Conservation (phyloP, 2,888 invertebrate species). For the Campoplex nolae region DNA sequence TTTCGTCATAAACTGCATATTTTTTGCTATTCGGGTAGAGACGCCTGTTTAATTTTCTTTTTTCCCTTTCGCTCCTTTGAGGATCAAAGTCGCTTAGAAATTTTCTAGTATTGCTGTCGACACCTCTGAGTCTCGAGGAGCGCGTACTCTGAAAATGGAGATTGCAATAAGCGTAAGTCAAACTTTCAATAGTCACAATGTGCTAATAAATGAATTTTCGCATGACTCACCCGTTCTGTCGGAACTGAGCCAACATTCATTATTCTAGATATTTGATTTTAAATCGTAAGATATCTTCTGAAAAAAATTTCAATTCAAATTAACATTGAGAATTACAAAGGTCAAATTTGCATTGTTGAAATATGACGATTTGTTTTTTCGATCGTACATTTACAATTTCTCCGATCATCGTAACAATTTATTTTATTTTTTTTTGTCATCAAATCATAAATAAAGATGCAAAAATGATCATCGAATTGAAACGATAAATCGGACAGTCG, state of each 20-base stretch:
- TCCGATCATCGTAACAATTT: not conserved
- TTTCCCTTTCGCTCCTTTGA: conserved; percentile 91
- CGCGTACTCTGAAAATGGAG: conserved; percentile 71
- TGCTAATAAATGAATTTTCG: too few relatives aligned
- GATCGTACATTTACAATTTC: not conserved
- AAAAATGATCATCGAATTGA: not conserved
- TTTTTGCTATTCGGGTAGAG: conserved; percentile 86
- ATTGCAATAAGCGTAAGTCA: not conserved
- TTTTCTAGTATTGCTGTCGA: conserved; percentile 78
- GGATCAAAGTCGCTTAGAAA: conserved; percentile 89
- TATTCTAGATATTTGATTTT: not conserved
- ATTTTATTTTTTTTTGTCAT: not conserved
- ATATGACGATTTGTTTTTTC: too few relatives aligned
- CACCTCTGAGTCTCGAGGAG: conserved; percentile 74
- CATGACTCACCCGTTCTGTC: conserved; percentile 56
- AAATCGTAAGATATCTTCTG: not conserved
- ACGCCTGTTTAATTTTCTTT: conserved; percentile 91
- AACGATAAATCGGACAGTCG: not conserved
- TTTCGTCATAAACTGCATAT: conserved; percentile 89
- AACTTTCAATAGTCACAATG: not conserved
- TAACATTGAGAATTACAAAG: not conserved
- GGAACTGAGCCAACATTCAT: conserved; percentile 61
- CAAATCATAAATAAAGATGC: not conserved
- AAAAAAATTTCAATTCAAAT: not conserved
- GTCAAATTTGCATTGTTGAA: not conserved